These are phyloP conservation scores for Megaceryle alcyon DNA, from an alignment of 2,797 vertebrate genomes.

Conservation along the genomic window DNA sequence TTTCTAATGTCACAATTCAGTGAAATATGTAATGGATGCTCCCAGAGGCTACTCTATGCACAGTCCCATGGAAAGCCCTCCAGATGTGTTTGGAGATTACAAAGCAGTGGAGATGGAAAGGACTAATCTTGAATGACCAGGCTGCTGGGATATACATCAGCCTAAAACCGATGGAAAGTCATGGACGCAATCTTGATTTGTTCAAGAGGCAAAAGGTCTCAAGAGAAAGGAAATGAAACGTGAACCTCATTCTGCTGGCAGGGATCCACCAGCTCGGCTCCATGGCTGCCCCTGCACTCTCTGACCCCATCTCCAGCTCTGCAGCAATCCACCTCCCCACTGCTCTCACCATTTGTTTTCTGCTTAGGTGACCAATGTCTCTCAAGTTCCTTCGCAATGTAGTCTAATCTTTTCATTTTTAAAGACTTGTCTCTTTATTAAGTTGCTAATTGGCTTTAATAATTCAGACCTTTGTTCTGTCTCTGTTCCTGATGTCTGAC, in stretches of 20 bases:
- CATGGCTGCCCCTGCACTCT: accelerated
- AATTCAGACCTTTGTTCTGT: neutral
- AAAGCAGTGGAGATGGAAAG: neutral
- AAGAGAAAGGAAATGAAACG: neutral
- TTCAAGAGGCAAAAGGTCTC: neutral
- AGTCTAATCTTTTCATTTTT: slow-evolving; percentile 41
- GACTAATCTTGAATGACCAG: neutral
- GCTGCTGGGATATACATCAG: neutral
- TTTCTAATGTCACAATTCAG: neutral
- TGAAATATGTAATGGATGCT: neutral
- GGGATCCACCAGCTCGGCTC: neutral
- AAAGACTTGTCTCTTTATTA: slow-evolving; percentile 1
- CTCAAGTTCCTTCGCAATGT: neutral
- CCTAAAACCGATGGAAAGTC: neutral
- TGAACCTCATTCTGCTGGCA: neutral
- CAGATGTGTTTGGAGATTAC: neutral
- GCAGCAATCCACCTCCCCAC: neutral
- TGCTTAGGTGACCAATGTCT: neutral
- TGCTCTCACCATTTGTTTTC: neutral
- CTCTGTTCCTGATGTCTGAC: neutral
- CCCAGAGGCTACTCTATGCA: neutral
- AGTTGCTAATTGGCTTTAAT: slow-evolving; percentile 27
- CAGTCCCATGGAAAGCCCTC: neutral
- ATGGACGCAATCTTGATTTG: neutral
- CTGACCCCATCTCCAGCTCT: neutral